Base-by-base conservation (phyloP, 2,888 invertebrate genomes). In the Drosophila percnosoma region DNA sequence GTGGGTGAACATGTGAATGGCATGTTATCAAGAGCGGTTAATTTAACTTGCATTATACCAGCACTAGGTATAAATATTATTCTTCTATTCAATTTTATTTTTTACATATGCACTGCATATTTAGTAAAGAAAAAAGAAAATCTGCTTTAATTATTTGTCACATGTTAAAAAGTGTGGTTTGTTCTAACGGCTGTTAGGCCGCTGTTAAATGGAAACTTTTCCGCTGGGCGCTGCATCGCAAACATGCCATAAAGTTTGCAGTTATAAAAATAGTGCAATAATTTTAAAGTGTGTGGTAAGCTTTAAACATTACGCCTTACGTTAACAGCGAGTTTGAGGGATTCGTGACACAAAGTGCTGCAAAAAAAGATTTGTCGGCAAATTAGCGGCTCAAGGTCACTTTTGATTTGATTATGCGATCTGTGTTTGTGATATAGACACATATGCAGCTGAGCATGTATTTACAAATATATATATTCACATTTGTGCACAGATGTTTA, bases 181-280 rank as follows among this genome's bases (percentile, higher is more conserved):
- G 1, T 4, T n/a, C 1, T 36, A 18, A 11, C 2, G 18, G 4
- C 77, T 76, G 76, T 55, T 66, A 55, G 2, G 8, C 2, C 31
- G n/a, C 54, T 75, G 77, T 72, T 66, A 66, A 45, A 29, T 29
- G 21, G 11, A 38, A 49, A 52, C 27, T 58, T 53, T 60, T 58
- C 10, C 5, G 34, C n/a, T 45, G n/a, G 10, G 29, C 21, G 49
- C 7, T 8, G 64, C n/a, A 15, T 21, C 21, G 24, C 18, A n/a
- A 58, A 38, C 15, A 34, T 33, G 34, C 21, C 18, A 49, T 24
- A 65, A 76, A 58, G 53, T 48, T 76, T 76, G 40, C 31, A 40
- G 24, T 45, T 55, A 33, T 49, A 40, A 15, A 51, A 59, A 36
- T 53, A 75, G 70, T 55, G 48, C 1, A 13, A 45, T 36, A 7